Base-by-base conservation (phyloP, 2,888 invertebrate species). In the Leptogaster cylindrica region DNA sequence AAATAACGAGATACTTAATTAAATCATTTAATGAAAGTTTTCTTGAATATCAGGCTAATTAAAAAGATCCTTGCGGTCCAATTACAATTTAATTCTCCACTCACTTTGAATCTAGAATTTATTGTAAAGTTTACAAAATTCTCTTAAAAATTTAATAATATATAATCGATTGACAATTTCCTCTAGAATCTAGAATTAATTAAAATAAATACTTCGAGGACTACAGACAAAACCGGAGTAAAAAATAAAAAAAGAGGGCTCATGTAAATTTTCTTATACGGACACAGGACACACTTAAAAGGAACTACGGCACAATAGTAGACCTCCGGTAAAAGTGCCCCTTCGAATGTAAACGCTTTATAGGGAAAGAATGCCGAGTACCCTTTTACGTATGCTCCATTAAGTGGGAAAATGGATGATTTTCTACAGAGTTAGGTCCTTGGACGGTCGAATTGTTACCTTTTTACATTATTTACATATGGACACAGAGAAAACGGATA, bases 361-460 rank as follows among this genome's bases (percentile, higher is more conserved):
- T 1, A 3, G 14, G 58, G 23, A 14, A 27, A 12, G 58, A 36
- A 39, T 58, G 23, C 14, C 39, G 27, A 39, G 39, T 39, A 58
- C 58, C 58, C 58, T 51, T 58, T 58, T 58, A 58, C 58, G 58
- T 58, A 58, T 39, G 58, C 58, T 39, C 58, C 58, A 58, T 58
- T 58, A 58, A 58, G 39, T 58, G 58, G 27, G 58, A 58, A 58
- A 58, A 58, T 58, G 39, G 58, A 58, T 39, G 58, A 58, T 58
- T 58, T 58, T 39, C 58, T 58, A 58, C 39, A 23, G 23, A 58
- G 39, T 58, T 58, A 36, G 58, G 27, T 39, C 39, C 58, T 23
- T 23, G 58, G 58, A 39, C 58, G 58, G 58, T 58, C 58, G 39
- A 58, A 58, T 58, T 58, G 58, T 41, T 39, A 23, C 58, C 36